phyloP scores from a whole-genome alignment of 2,888 invertebrate species.

The Agriopis marginaria region DNA sequence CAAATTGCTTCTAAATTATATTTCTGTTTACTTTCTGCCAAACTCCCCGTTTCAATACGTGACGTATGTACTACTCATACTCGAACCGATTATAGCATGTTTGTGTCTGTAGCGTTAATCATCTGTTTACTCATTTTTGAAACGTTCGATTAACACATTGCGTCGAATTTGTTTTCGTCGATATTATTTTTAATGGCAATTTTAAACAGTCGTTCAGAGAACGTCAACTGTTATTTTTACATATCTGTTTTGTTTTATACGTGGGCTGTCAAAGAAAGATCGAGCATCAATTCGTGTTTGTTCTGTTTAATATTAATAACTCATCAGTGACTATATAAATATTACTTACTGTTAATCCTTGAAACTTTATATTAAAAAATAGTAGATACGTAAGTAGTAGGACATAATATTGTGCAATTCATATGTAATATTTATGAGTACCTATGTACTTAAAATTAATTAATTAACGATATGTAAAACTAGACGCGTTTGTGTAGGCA shows the following conservation, averaged over 20 bases:
- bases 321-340: neutral
- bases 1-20: slow-evolving; percentile 87
- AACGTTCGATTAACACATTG: slow-evolving; percentile 60
- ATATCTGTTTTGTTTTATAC: slow-evolving; percentile 20
- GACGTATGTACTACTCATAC: slow-evolving; percentile 63
- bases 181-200: slow-evolving; percentile 41
- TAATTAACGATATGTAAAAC: slow-evolving; percentile 10
- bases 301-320: slow-evolving; percentile 16
- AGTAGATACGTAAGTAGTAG: neutral
- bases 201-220: slow-evolving; percentile 32
- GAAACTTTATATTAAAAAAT: neutral
- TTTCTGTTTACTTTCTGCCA: slow-evolving; percentile 86
- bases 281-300: slow-evolving; percentile 16
- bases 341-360: neutral
- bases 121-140: slow-evolving; percentile 70
- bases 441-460: neutral
- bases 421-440: neutral
- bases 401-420: neutral
- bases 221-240: slow-evolving; percentile 27
- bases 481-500: slow-evolving; percentile 46
- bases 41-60: slow-evolving; percentile 80
- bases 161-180: slow-evolving; percentile 45
- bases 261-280: slow-evolving; percentile 24
- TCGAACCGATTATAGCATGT: slow-evolving; percentile 56
- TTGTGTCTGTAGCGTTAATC: slow-evolving; percentile 79